Percentiles rank a stretch among this genome's conserved stretches.
These are phyloP conservation scores for Tragelaphus strepsiceros DNA, from an alignment of 2,113 vertebrate genomes.

Conservation along the genomic window DNA sequence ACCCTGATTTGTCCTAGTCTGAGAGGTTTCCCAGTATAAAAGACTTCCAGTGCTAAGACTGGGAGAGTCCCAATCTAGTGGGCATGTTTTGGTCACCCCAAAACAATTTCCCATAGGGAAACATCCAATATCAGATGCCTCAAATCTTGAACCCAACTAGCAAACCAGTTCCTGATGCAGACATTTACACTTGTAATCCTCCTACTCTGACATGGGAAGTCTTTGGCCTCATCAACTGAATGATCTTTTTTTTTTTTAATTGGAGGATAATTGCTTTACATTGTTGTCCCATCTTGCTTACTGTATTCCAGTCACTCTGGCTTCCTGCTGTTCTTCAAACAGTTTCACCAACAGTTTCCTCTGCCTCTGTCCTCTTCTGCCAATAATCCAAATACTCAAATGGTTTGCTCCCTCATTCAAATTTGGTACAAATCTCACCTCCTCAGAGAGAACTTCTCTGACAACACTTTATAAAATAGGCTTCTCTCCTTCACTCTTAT, in stretches of 20 bases:
- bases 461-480: neutral
- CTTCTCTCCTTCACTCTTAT: neutral
- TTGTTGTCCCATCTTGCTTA: neutral
- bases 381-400: neutral
- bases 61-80: neutral
- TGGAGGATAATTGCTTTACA: neutral
- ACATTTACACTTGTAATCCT: neutral
- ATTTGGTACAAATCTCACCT: neutral
- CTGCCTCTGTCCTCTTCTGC: neutral
- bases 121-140: neutral
- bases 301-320: neutral
- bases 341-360: neutral
- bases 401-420: neutral
- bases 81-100: neutral
- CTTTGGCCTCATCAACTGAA: neutral
- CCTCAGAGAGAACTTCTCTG: neutral
- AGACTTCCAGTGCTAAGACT: neutral
- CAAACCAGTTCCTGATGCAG: neutral
- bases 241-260: neutral
- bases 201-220: neutral
- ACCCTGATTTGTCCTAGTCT: no score
- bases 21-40: neutral
- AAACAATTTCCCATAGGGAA: neutral
- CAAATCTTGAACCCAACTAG: neutral
- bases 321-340: neutral